Evolutionary conservation across 1,140 invertebrate species (phyloP), one percentile per base, ranked within the genome.

Genomic region (Tetragnatha versicolor): DNA sequence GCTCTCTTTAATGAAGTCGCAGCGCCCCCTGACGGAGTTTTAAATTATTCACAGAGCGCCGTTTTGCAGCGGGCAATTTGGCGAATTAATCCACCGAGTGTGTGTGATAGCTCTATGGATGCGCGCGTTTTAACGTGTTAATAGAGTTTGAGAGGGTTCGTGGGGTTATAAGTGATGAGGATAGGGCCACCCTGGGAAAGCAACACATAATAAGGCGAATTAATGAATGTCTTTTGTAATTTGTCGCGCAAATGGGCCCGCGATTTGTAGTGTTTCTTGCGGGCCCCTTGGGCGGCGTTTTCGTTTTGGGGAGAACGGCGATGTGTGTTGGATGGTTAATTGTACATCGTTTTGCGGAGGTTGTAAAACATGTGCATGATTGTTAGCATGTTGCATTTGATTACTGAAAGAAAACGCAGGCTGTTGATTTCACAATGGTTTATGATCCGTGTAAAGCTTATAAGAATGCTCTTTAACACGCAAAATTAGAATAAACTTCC

Each of bases 51-150:
- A 77, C 73, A 65, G 55, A 77, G 73, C 39, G 42, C 45, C 73
- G 61, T 77, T 77, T 77, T 77, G 73, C 53, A 65, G 73, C 73
- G 42, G 55, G 73, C 73, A 77, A 77, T 77, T 77, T 77, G 73
- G 60, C 73, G 73, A 77, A 77, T 77, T 77, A 77, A 45, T 53
- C 61, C 37, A n/a, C 55, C 7, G 53, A 61, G 63, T 47, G 22
- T 51, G 49, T 61, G 47, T 60, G 60, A 65, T 61, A 53, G 61
- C 45, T 37, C 33, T 60, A 29, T 58, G 27, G 61, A 22, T 31
- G 39, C 35, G 61, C n/a, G n/a, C n/a, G n/a, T n/a, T n/a, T n/a
- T 27, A 42, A 65, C 7, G 29, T 63, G 72, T 37, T 75, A 58
- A 58, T 63, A 49, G 35, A 14, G 31, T 70, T 55, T 55, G 27